Evolutionary conservation across 2,113 vertebrate species (phyloP), one percentile per base, ranked within the genome.

Genomic region (Cygnus buccinator): DNA sequence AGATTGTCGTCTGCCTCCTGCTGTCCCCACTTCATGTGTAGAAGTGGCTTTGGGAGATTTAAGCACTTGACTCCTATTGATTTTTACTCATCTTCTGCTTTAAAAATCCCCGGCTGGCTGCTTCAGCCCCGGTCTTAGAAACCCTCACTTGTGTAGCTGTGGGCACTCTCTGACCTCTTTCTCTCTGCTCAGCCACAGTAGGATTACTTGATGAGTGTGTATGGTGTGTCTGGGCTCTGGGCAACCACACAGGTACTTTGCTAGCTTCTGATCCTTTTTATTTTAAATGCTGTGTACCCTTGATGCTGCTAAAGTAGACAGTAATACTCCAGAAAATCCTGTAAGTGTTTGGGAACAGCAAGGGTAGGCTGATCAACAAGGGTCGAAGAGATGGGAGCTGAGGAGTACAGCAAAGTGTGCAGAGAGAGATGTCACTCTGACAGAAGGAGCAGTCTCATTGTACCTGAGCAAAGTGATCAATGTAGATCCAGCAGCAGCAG

Each of bases 401-500:
- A n/a, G 22, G 7, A 19, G 20, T 44, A 62, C 67, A 52, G 57
- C 37, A 72, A n/a, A 35, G 44, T 35, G 41, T 21, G 23, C 29
- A 35, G 39, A 54, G 28, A 21, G 52, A 28, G 72, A 20, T 58
- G 26, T 11, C 22, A 7, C 29, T 74, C 22, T 80, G 72, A 44
- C 31, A 55, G 22, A 52, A 68, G 63, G 68, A 77, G 31, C 44
- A 33, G 35, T 29, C 13, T 21, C 54, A 59, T 28, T 33, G 46
- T 28, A 50, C 52, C 22, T 74, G 35, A 74, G 39, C 65, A 76
- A 68, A 72, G 44, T 3, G 25, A 43, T 8, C 54, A 79, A 66
- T 82, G 37, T 28, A 44, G 62, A 68, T 5, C 6, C 19, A 2
- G 4, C 1, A 2, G 31, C 48, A 19, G 33, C 0, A 4, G 19